Conservation (phyloP, 1,140 invertebrate genomes). For the Apolygus lucorum region DNA sequence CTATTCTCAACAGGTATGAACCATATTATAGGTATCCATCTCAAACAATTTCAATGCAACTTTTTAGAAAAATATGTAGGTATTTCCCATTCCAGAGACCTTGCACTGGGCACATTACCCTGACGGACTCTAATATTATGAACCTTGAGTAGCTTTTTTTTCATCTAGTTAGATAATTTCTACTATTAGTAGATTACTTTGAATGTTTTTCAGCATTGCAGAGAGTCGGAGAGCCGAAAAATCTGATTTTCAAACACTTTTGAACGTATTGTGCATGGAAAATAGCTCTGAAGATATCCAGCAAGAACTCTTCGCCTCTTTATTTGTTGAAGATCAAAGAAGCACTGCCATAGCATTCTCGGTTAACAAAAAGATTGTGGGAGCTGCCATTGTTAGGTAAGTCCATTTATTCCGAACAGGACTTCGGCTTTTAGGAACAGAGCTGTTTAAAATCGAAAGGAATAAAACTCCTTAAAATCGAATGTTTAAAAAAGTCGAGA, state of each 20-base stretch:
- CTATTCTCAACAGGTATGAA: too few species aligned
- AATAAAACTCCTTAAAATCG: too few species aligned
- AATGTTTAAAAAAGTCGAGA: too few species aligned
- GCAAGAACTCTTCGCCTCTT: background rate
- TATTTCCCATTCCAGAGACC: too few species aligned
- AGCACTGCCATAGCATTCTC: background rate
- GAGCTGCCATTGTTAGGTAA: background rate
- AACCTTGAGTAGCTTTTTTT: too few species aligned
- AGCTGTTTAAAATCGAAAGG: background rate
- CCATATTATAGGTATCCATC: too few species aligned
- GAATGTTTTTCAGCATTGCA: background rate
- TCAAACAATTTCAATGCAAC: too few species aligned
- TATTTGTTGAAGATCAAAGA: background rate
- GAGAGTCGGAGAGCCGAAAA: background rate
- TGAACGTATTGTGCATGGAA: conserved; percentile 2
- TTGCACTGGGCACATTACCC: too few species aligned
- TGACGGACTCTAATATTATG: background rate
- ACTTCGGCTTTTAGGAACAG: background rate
- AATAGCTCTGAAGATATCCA: background rate
- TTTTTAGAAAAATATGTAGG: too few species aligned
- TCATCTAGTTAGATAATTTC: too few species aligned
- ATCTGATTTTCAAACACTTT: background rate
- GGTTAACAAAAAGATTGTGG: background rate
- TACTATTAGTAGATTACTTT: too few species aligned
- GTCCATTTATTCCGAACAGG: background rate